phyloP scores from a whole-genome alignment of 2,113 vertebrate genomes.

The Notarius quadriscutis region DNA sequence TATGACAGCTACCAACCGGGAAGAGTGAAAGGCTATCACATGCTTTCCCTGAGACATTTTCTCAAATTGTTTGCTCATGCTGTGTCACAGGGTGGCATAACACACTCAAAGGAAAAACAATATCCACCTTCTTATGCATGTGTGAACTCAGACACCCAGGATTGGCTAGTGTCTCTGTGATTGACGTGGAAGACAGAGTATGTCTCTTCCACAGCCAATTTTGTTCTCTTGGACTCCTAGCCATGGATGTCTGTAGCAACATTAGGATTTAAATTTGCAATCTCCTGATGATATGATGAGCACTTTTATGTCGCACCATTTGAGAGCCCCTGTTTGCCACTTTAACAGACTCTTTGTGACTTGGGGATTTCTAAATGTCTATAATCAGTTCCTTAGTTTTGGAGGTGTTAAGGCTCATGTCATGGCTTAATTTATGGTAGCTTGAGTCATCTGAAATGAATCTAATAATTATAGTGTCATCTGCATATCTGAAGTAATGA shows the following conservation, averaged over 20 bases:
- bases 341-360: background rate
- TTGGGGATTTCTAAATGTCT: background rate
- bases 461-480: background rate
- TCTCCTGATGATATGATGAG: background rate
- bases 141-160: background rate
- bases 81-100: background rate
- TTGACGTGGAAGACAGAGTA: background rate
- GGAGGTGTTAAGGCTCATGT: background rate
- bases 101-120: background rate
- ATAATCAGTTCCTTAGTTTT: background rate
- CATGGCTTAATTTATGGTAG: too few species aligned
- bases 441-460: background rate
- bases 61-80: background rate
- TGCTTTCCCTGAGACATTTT: background rate
- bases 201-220: background rate
- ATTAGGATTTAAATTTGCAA: background rate
- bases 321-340: background rate
- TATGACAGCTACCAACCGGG: background rate
- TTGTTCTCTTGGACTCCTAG: background rate
- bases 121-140: background rate
- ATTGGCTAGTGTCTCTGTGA: background rate
- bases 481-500: background rate
- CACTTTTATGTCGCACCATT: background rate
- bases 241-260: background rate
- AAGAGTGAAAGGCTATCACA: background rate